Percentiles rank a stretch among this genome's conserved stretches.
Evolutionary conservation across 2,113 vertebrate genomes (phyloP).

Genomic region (Rhinolophus sinicus): DNA sequence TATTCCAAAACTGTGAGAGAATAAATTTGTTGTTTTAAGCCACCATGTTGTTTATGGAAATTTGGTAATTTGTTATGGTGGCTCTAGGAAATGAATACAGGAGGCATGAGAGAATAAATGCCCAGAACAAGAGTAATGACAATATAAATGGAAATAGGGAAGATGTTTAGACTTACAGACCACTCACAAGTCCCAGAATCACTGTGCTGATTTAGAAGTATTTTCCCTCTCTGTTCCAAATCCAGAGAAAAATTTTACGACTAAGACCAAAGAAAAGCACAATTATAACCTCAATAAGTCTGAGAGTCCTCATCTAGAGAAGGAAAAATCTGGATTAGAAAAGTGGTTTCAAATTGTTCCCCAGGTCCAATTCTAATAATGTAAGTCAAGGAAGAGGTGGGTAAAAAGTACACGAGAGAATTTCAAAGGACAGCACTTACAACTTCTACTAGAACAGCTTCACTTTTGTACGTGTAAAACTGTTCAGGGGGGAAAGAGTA

Average conservation of each 20-base stretch:
- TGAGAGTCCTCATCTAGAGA: neutral
- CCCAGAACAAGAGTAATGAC: neutral
- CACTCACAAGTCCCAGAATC: neutral
- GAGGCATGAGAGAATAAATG: neutral
- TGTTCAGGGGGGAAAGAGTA: neutral
- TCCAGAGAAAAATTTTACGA: neutral
- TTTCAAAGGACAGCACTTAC: neutral
- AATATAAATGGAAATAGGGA: neutral
- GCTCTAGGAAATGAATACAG: neutral
- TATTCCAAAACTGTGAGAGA: neutral
- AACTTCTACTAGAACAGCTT: neutral
- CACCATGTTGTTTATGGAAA: neutral
- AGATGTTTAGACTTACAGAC: neutral
- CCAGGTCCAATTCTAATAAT: neutral
- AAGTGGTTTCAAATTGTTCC: neutral
- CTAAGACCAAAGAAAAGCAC: neutral
- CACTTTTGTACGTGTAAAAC: neutral
- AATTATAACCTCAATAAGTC: neutral
- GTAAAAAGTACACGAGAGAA: neutral
- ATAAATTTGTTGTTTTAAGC: neutral
- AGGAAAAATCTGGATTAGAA: neutral
- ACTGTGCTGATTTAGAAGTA: neutral
- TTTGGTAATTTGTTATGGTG: neutral
- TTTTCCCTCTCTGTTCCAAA: constrained; percentile 15
- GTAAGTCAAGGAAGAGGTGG: neutral